These are phyloP conservation scores for Synaphobranchus kaupii DNA, from an alignment of 2,797 vertebrate species.

Conservation along the genomic window DNA sequence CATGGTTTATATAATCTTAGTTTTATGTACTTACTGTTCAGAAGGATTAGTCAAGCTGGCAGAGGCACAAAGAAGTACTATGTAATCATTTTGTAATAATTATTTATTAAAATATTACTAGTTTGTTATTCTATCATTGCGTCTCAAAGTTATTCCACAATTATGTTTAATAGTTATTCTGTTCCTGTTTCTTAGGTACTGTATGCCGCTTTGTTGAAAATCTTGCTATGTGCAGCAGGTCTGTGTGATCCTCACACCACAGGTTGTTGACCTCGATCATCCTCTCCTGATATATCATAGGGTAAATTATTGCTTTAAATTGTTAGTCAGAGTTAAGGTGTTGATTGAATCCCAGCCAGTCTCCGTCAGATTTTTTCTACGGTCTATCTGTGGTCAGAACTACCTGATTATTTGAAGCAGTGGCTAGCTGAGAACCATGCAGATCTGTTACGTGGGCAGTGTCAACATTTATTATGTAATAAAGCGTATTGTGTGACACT, in stretches of 20 bases:
- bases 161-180: not conserved
- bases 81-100: not conserved
- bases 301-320: not conserved
- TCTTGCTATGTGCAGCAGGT: not conserved
- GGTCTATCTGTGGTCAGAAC: not conserved
- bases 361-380: too few relatives aligned
- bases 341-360: too few relatives aligned
- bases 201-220: not conserved
- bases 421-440: too few relatives aligned
- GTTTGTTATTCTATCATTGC: too few relatives aligned
- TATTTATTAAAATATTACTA: too few relatives aligned
- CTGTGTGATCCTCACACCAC: not conserved
- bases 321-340: too few relatives aligned
- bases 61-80: not conserved
- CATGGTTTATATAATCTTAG: not conserved
- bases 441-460: too few relatives aligned
- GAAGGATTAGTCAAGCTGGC: not conserved
- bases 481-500: too few relatives aligned
- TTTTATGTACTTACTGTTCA: not conserved
- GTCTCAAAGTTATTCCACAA: not conserved
- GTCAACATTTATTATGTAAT: too few relatives aligned
- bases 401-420: not conserved
- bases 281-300: not conserved
- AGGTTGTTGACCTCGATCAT: not conserved
- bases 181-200: not conserved